These are phyloP conservation scores for Nannobrachium achirus DNA, from an alignment of 2,113 vertebrate species.

Conservation along the genomic window DNA sequence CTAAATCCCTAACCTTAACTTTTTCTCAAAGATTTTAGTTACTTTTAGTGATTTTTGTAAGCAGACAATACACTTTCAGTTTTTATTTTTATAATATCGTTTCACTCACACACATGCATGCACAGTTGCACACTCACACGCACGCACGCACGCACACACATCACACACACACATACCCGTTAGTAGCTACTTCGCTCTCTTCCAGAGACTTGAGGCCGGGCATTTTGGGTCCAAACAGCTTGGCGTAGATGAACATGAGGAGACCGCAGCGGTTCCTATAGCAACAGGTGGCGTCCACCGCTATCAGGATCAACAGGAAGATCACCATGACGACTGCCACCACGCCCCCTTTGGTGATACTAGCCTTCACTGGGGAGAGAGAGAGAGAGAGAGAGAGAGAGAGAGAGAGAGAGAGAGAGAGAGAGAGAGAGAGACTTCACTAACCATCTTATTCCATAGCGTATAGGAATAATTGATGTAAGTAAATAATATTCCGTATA, in stretches of 20 bases:
- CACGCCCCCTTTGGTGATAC: conserved; percentile 77
- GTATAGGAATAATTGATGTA: too few species aligned
- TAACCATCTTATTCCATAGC: too few species aligned
- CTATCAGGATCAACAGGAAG: conserved; percentile 77
- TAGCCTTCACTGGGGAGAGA: conserved; percentile 20
- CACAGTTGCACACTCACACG: conserved; percentile 11
- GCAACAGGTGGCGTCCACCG: conserved; percentile 81
- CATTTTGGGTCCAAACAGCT: conserved; percentile 74
- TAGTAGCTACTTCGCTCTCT: conserved; percentile 57
- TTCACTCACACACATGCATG: conserved; percentile 7
- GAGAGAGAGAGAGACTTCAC: too few species aligned
- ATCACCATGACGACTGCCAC: conserved; percentile 78
- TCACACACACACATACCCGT: conserved; percentile 53
- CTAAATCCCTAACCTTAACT: too few species aligned
- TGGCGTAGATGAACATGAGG: conserved; percentile 76
- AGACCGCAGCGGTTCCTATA: conserved; percentile 80
- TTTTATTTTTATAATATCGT: too few species aligned
- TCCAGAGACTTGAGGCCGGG: conserved; percentile 72
- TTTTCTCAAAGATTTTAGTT: too few species aligned
- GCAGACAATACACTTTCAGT: too few species aligned
- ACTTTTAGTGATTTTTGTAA: too few species aligned
- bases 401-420: neutral
- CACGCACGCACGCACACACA: conserved; percentile 6
- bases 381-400: conserved; percentile 1
- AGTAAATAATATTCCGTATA: too few species aligned